These are phyloP conservation scores for Merops nubicus DNA, from an alignment of 2,113 vertebrate species.

Conservation along the genomic window DNA sequence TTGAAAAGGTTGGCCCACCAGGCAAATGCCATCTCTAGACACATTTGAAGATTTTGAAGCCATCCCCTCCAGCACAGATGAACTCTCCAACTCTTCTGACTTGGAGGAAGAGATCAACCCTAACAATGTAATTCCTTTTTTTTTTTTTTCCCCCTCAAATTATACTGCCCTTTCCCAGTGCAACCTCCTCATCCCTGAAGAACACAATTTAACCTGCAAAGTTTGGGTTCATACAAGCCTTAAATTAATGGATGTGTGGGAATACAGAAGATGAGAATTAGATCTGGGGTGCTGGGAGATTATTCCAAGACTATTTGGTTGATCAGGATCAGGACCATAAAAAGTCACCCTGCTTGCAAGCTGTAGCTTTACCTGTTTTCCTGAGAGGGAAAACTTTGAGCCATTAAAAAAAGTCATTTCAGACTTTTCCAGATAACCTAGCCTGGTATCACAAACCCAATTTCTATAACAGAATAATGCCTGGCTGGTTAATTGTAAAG, in stretches of 20 bases:
- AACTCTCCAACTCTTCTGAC: constrained; percentile 89
- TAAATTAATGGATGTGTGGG: background rate
- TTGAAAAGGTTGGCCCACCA: constrained; percentile 83
- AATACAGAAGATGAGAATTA: background rate
- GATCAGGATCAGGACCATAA: background rate
- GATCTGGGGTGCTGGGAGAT: background rate
- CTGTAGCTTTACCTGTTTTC: background rate
- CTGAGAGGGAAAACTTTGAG: background rate
- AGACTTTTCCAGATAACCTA: background rate
- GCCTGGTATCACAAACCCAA: background rate
- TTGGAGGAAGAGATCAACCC: constrained; percentile 83
- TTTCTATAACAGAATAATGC: background rate
- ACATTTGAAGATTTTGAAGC: constrained; percentile 85
- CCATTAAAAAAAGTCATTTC: background rate
- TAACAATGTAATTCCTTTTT: constrained; percentile 79
- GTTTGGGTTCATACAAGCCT: background rate
- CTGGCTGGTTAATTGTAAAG: background rate
- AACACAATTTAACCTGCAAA: background rate
- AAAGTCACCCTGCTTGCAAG: background rate
- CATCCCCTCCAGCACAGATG: constrained; percentile 89
- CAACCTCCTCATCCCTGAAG: background rate
- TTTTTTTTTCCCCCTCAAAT: no score
- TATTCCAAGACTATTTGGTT: background rate
- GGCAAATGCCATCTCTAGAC: constrained; percentile 83
- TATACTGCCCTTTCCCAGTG: background rate